A percentile compares a stretch with the other conserved stretches of the same genome.
These are phyloP conservation scores for Bombus turneri DNA, from an alignment of 1,140 invertebrate genomes.

Conservation along the genomic window DNA sequence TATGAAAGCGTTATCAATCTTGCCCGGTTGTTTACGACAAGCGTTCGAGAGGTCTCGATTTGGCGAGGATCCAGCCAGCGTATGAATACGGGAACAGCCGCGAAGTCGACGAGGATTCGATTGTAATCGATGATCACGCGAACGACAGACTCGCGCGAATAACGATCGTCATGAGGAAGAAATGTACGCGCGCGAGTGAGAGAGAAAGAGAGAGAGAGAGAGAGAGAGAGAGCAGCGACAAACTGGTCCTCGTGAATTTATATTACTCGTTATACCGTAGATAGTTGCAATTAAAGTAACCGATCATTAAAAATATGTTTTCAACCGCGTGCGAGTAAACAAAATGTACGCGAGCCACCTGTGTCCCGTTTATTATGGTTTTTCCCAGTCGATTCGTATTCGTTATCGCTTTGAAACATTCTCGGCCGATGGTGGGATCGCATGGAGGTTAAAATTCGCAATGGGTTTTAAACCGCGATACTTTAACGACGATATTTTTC, in stretches of 20 bases:
- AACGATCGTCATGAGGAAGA: neutral
- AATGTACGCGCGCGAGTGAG: neutral
- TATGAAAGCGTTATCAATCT: constrained; percentile 62
- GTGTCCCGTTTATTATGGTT: constrained; percentile 26
- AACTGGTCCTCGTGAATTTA: neutral
- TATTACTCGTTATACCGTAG: constrained; percentile 4
- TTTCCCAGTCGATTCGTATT: neutral
- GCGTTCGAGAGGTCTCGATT: constrained; percentile 55
- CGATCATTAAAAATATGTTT: constrained; percentile 35
- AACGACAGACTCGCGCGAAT: neutral
- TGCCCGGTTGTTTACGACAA: constrained; percentile 58
- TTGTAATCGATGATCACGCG: constrained; percentile 48
- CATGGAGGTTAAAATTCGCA: no score
- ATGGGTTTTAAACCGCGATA: neutral
- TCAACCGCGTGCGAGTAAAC: neutral
- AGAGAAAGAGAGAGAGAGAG: neutral
- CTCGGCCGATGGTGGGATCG: neutral
- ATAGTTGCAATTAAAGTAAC: constrained; percentile 41
- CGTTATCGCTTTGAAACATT: constrained; percentile 42
- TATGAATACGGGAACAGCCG: constrained; percentile 51
- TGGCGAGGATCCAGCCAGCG: constrained; percentile 55
- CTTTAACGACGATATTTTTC: neutral
- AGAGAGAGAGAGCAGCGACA: neutral
- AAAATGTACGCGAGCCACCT: neutral
- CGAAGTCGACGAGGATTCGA: constrained; percentile 55